Evolutionary conservation across 2,888 invertebrate species (phyloP), one percentile per base, ranked within the genome.

Genomic region (Plebejus melissa): DNA sequence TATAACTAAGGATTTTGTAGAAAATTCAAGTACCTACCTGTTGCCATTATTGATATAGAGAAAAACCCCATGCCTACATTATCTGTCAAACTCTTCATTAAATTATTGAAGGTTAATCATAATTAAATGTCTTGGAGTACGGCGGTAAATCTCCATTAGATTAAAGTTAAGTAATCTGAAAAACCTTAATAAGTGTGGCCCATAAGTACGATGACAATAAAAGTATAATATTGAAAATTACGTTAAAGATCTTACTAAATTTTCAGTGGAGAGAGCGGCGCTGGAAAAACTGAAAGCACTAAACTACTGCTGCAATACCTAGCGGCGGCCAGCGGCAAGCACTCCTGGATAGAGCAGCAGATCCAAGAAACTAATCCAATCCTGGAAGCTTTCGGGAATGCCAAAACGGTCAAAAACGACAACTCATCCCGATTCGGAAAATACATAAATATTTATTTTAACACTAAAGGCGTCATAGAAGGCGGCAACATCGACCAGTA

Each of bases 311-410:
- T 99, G 1, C 98, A 99, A 88, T 99, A 98, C 88, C 90, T 99
- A 82, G 98, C 99, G 1, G 97, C 98, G 0, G 97, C 97, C 13
- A 98, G 98, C 85, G 98, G 98, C 0, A 98, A 98, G 84, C 98
- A 98, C 88, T 98, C 98, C 0, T 98, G 98, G 98, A 98, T 99
- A 77, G 99, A 99, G 88, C 98, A 99, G 84, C 99, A 99, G 89
- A 98, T 99, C 77, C 95, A 99, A 79, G 98, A 99, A 90, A 97
- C 99, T 0, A 99, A 99, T 94, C 98, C 99, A 0, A 98, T 99
- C 81, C 94, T 99, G 84, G 99, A 99, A 95, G 99, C 99, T 0
- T 99, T 99, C 85, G 99, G 99, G 76, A 99, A 99, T 90, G 98
- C 99, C 0, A 98, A 98, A 93, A 99, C 99, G 0, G 96, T 98